Percentiles rank a stretch among this genome's conserved stretches.
Evolutionary conservation across 2,797 vertebrate species (phyloP).

Genomic region (Danio aesculapii): DNA sequence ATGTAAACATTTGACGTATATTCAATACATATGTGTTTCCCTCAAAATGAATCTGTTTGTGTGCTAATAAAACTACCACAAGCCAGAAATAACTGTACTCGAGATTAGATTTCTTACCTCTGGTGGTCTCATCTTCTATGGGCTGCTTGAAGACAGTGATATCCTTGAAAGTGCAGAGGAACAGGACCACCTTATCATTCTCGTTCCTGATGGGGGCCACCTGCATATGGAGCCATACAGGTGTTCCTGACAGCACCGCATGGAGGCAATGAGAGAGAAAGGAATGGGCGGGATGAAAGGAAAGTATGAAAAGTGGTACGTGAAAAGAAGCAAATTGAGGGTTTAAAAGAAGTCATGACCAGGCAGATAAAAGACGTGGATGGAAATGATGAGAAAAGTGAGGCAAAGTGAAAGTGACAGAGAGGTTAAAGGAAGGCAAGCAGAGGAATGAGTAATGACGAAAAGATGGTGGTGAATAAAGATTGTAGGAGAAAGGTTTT

Average conservation of each 20-base stretch:
- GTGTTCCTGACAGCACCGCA: constrained; percentile 81
- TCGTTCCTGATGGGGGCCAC: constrained; percentile 98
- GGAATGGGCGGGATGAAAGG: constrained; percentile 57
- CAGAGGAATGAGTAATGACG: constrained; percentile 1
- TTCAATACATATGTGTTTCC: background rate
- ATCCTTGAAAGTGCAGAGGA: constrained; percentile 98
- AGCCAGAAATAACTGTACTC: background rate
- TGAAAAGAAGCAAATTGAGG: constrained; percentile 51
- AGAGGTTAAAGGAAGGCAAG: background rate
- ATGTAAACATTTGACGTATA: background rate
- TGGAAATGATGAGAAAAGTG: background rate
- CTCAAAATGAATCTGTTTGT: background rate
- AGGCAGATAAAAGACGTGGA: constrained; percentile 24
- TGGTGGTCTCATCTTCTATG: constrained; percentile 93
- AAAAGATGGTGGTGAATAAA: background rate
- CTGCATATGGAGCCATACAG: constrained; percentile 99
- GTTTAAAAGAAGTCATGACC: constrained; percentile 37
- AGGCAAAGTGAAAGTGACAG: constrained; percentile 7
- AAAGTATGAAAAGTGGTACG: constrained; percentile 28
- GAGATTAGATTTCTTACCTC: constrained; percentile 82
- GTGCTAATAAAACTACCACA: background rate
- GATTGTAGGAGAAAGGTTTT: constrained; percentile 27
- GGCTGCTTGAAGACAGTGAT: constrained; percentile 99
- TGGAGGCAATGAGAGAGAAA: constrained; percentile 10
- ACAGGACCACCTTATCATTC: constrained; percentile 97